Base-by-base conservation (phyloP, 2,888 invertebrate genomes). In the Mantis religiosa region DNA sequence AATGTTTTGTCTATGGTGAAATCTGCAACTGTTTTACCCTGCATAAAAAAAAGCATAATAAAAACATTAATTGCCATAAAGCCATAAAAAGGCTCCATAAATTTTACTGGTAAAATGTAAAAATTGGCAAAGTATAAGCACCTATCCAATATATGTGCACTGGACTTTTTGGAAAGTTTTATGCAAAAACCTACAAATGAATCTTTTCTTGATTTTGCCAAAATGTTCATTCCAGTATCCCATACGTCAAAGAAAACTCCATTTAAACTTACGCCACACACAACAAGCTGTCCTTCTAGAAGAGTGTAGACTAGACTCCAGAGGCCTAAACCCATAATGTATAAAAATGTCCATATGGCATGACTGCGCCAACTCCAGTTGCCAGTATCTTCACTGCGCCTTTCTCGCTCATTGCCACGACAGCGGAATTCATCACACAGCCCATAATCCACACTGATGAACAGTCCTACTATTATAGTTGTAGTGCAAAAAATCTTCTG, bases 371-470 rank as follows among this genome's bases (percentile, higher is more conserved):
- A 95, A n/a, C 91, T 92, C 93, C 93, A 93, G 15, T 91, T 86
- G 4, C 93, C 93, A 34, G 92, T 91, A 91, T 93, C 93, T 89
- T 93, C 93, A 28, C 92, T 91, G 30, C 92, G 91, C 82, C 92
- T 91, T 88, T 93, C 92, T 82, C 93, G 92, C 90, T 94, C 94
- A 91, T 93, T 93, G 20, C 95, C 95, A 90, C 95, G 93, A 91
- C 95, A 95, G 87, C 94, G 93, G 91, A 95, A 95, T 92, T 95
- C 95, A 91, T 95, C 95, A 91, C 95, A 95, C 25, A 95, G 92
- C 8, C 95, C 95, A 91, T 95, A 95, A 92, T 95, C 95, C 28
- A 95, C 95, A 88, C 95, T 94, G 91, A 95, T 94, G 91, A 95
- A 95, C 47, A 95, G 92, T 14, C 95, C 95, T 54, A 95, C 94